A percentile compares a stretch with the other conserved stretches of the same genome.
Conservation (phyloP, 2,888 invertebrate species). For the Listrodromus nycthemerus region DNA sequence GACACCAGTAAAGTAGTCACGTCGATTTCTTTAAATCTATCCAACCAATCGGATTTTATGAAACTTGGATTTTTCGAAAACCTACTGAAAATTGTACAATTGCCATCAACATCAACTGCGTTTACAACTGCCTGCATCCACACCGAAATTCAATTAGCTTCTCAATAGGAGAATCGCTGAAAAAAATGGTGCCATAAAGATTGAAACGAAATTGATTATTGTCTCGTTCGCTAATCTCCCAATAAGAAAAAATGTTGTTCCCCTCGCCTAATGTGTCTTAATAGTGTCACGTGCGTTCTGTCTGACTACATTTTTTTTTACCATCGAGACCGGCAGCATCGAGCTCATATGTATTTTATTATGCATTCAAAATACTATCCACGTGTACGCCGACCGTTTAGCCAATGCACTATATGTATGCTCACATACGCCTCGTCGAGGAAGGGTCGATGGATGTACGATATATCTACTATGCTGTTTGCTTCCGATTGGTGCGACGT, state of each 20-base stretch:
- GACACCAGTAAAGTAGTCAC: too few species aligned
- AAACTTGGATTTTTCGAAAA: too few species aligned
- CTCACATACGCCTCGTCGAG: slow-evolving; percentile 32
- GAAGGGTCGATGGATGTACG: slow-evolving; percentile 19
- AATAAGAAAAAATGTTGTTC: neutral
- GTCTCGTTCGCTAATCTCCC: neutral
- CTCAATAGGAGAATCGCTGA: neutral
- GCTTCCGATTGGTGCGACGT: slow-evolving; percentile 48
- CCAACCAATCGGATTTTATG: too few species aligned
- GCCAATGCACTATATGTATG: slow-evolving; percentile 51
- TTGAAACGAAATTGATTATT: slow-evolving; percentile 2
- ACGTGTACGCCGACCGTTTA: slow-evolving; percentile 50
- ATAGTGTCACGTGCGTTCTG: slow-evolving; percentile 7
- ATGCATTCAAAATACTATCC: slow-evolving; percentile 81
- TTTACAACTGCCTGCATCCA: neutral
- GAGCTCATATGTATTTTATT: slow-evolving; percentile 71
- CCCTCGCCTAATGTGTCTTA: slow-evolving; percentile 4
- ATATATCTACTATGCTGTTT: slow-evolving; percentile 36
- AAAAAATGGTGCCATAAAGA: neutral
- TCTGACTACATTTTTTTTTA: slow-evolving; percentile 35
- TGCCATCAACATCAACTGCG: too few species aligned
- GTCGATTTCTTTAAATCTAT: too few species aligned
- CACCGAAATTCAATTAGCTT: neutral
- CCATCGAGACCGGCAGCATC: slow-evolving; percentile 9
- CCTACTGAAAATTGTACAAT: too few species aligned